Base-by-base conservation (phyloP, 1,140 invertebrate genomes). In the Cheumatopsyche charites region DNA sequence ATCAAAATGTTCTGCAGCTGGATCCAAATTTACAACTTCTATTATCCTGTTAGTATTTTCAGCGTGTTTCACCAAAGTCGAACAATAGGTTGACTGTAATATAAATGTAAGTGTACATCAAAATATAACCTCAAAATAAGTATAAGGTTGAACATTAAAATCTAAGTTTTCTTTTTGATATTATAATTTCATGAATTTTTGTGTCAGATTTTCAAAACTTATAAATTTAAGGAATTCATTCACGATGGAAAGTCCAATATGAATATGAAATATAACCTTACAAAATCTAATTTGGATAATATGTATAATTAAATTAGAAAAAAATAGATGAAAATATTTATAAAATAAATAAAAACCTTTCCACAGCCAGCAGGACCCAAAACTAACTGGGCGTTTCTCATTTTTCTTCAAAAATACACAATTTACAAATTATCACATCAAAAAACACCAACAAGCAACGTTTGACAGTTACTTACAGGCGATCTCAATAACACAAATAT, bases 291-390 rank as follows among this genome's bases (percentile, higher is more conserved):
- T n/a, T n/a, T n/a, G n/a, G n/a, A n/a, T n/a, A n/a, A n/a, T n/a
- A n/a, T n/a, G n/a, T n/a, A n/a, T n/a, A n/a, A 70, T 7, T 12
- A 23, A 45, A 45, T 19, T 19, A 58, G 2, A 21, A 19, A 5
- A 67, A 61, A 68, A 15, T 5, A 15, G 0, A 43, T n/a, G 23
- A 41, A 26, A 58, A 6, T 63, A 36, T 4, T 43, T 12, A 26
- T 26, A 55, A 42, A 62, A 29, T 17, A 71, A 29, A 41, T 63
- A 15, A 12, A 55, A 23, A 94, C 93, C 87, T 97, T 98, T 67
- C 97, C 97, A 83, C 94, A 93, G 1, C 97, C 97, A 1, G 97
- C 96, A 15, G 96, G 96, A 4, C 97, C 97, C 76, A 98, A 92
- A 25, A 98, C 92, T 72, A 98, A 82, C 80, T 98, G 96, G n/a